Conservation (phyloP, 2,888 invertebrate genomes). For the Danaus chrysippus region DNA sequence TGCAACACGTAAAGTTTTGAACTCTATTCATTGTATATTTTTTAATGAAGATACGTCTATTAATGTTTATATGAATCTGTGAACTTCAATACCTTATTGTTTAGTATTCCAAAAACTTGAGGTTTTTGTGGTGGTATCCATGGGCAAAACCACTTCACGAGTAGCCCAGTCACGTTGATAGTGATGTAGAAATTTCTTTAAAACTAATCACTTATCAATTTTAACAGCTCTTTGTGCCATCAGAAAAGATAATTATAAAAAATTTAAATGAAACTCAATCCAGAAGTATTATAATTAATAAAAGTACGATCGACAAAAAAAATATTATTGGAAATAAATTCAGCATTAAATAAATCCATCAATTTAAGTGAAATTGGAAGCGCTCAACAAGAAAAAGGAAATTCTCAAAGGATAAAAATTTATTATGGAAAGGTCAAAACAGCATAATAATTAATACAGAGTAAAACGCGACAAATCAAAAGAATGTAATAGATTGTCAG, state of each 20-base stretch:
- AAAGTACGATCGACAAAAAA: slow-evolving; percentile 9
- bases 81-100: slow-evolving; percentile 50
- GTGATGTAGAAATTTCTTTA: slow-evolving; percentile 68
- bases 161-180: slow-evolving; percentile 82
- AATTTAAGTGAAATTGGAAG: slow-evolving; percentile 25
- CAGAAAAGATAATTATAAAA: slow-evolving; percentile 8
- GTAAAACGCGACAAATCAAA: slow-evolving; percentile 29
- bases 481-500: slow-evolving; percentile 29
- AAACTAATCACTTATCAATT: neutral
- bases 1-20: no score
- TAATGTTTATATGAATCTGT: no score
- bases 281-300: slow-evolving; percentile 11
- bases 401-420: slow-evolving; percentile 27
- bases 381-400: slow-evolving; percentile 15
- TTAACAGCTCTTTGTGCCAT: neutral
- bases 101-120: slow-evolving; percentile 79
- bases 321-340: slow-evolving; percentile 13
- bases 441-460: slow-evolving; percentile 25
- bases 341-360: slow-evolving; percentile 25
- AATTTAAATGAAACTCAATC: neutral
- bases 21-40: no score
- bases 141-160: slow-evolving; percentile 89
- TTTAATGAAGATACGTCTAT: no score
- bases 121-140: slow-evolving; percentile 87
- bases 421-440: slow-evolving; percentile 19